Base-by-base conservation (phyloP, 1,140 invertebrate genomes). In the Nebria ingens region DNA sequence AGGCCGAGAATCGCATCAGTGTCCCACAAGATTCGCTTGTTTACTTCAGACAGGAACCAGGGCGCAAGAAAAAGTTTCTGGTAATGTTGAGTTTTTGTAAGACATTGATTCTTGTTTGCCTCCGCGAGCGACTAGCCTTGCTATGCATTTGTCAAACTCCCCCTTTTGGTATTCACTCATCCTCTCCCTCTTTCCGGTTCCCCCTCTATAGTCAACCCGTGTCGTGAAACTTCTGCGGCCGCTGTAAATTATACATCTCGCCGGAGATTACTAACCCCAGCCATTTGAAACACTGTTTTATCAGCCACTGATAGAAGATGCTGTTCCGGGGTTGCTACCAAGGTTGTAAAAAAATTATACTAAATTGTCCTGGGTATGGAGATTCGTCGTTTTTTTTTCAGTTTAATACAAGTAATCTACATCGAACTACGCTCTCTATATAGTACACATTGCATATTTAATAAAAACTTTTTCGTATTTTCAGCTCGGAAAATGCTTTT, bases 1-100 rank as follows among this genome's bases (percentile, higher is more conserved):
- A 56, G n/a, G 49, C 34, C 11, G 6, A 6, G 9, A 29, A 13
- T 29, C 56, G 53, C 20, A 62, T 69, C 42, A 62, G 62, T n/a
- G 63, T 73, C 21, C 70, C 72, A 13, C 51, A 62, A n/a, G 71
- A 72, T 52, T 62, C 72, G 2, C 59, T 74, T 19, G 67, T 73
- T 40, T 74, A 74, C 59, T 74, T 74, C 58, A 61, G 71, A 29
- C 72, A 74, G 53, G 73, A 74, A 59, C 73, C 73, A 4, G 73
- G 73, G 23, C 62, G 73, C 49, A 74, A 74, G 59, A 74, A 73
- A 57, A 73, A 73, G 59, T 71, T 73, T 56, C 60, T 74, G 60
- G 73, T 74, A 62, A 62, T 45, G 22, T 53, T 20, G 12, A 13
- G 51, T 50, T 17, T 50, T 52, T 20, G 19, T 15, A 38, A 20